Percentiles rank a stretch among this genome's conserved stretches.
Evolutionary conservation across 2,113 vertebrate genomes (phyloP).

Genomic region (Cephalopholis sonnerati): DNA sequence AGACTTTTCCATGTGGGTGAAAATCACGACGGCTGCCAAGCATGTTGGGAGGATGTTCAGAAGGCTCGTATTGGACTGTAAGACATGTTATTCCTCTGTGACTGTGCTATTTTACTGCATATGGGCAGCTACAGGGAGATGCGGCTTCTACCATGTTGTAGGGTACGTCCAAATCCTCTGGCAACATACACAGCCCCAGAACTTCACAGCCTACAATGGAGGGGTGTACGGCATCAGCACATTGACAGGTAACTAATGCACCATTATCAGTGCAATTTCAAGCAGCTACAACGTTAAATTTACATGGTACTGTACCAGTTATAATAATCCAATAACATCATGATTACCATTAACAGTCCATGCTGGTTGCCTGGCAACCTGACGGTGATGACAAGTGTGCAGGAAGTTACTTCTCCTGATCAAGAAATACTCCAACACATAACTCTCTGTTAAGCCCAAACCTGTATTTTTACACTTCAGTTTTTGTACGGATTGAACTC

Average conservation of each 20-base stretch:
- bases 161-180: constrained; percentile 88
- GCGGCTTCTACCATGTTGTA: constrained; percentile 89
- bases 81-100: constrained; percentile 86
- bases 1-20: not conserved
- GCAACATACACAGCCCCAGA: constrained; percentile 82
- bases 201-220: constrained; percentile 85
- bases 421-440: not conserved
- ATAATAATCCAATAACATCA: not conserved
- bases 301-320: not conserved
- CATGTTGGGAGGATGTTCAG: constrained; percentile 69
- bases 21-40: not conserved
- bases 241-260: constrained; percentile 83
- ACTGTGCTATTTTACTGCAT: constrained; percentile 88
- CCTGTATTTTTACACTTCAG: not conserved
- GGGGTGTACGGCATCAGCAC: constrained; percentile 87
- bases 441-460: not conserved
- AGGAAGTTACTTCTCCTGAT: not conserved
- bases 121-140: constrained; percentile 89
- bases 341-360: not conserved
- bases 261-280: not conserved
- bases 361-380: not conserved
- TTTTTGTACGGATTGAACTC: not conserved
- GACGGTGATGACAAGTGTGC: not conserved
- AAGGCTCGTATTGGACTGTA: constrained; percentile 82
- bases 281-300: not conserved